A percentile compares a stretch with the other conserved stretches of the same genome.
Conservation (phyloP, 2,888 invertebrate genomes). For the Limulus polyphemus region DNA sequence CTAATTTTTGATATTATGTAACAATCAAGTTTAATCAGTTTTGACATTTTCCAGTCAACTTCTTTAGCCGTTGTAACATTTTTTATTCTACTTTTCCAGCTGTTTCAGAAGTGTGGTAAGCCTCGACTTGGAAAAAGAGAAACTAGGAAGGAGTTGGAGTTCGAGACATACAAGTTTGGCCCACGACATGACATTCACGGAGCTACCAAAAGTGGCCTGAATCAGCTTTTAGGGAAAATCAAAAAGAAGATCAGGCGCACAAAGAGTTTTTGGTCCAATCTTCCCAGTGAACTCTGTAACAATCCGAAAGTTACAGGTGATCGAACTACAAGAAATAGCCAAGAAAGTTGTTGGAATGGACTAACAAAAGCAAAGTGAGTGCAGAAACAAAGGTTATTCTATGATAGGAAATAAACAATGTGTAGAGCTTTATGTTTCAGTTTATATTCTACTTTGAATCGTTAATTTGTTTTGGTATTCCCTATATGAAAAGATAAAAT, state of each 20-base stretch:
- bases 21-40: too few species aligned
- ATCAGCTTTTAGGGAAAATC: conserved; percentile 70
- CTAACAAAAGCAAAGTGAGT: conserved; percentile 26
- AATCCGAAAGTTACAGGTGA: conserved; percentile 39
- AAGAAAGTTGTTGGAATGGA: conserved; percentile 77
- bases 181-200: background rate
- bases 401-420: too few species aligned
- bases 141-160: background rate
- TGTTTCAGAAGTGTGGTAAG: conserved; percentile 25
- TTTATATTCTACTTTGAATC: too few species aligned
- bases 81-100: conserved; percentile 11
- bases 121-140: conserved; percentile 31
- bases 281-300: conserved; percentile 70
- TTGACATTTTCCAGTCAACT: too few species aligned
- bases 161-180: too few species aligned
- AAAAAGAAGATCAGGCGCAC: conserved; percentile 61
- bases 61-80: too few species aligned
- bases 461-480: too few species aligned
- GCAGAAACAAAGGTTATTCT: too few species aligned
- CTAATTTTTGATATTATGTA: too few species aligned
- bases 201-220: conserved; percentile 40
- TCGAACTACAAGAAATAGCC: conserved; percentile 33
- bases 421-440: too few species aligned
- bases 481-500: too few species aligned
- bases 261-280: conserved; percentile 68